A percentile compares a stretch with the other conserved stretches of the same genome.
Conservation (phyloP, 2,888 invertebrate genomes). For the Poecilobothrus nobilitatus region DNA sequence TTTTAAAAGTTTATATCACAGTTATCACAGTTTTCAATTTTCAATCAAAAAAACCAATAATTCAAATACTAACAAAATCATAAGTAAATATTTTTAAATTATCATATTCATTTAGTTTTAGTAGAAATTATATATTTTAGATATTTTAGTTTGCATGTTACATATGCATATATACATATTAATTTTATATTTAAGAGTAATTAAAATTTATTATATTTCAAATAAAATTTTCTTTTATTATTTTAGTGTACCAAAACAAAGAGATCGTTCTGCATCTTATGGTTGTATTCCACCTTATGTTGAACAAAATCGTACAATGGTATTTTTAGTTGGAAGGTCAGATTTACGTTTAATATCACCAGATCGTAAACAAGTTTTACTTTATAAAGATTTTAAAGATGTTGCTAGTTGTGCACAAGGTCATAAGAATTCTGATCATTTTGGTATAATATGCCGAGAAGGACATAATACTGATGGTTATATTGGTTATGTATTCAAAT, state of each 20-base stretch:
- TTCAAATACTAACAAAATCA: no score
- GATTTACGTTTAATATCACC: slow-evolving; percentile 88
- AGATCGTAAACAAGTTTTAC: slow-evolving; percentile 79
- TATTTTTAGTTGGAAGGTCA: slow-evolving; percentile 76
- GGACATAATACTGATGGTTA: slow-evolving; percentile 51
- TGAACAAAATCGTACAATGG: slow-evolving; percentile 88
- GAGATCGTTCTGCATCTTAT: slow-evolving; percentile 55
- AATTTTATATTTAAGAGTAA: no score
- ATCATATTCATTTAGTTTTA: no score
- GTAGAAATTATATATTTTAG: no score
- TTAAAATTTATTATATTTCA: background rate
- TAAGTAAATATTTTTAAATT: no score
- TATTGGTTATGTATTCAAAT: slow-evolving; percentile 82
- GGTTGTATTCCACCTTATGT: slow-evolving; percentile 50
- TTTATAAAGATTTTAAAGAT: slow-evolving; percentile 81
- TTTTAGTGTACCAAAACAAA: slow-evolving; percentile 38
- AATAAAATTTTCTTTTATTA: background rate
- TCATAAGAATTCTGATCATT: slow-evolving; percentile 70
- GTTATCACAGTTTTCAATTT: no score
- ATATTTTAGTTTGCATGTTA: no score
- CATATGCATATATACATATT: no score
- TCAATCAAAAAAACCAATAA: no score
- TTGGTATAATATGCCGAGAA: slow-evolving; percentile 90
- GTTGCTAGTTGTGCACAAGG: slow-evolving; percentile 84
- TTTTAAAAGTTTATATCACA: no score